A percentile compares a stretch with the other conserved stretches of the same genome.
These are phyloP conservation scores for Ctenoplectra terminalis DNA, from an alignment of 1,140 invertebrate genomes.

Conservation along the genomic window DNA sequence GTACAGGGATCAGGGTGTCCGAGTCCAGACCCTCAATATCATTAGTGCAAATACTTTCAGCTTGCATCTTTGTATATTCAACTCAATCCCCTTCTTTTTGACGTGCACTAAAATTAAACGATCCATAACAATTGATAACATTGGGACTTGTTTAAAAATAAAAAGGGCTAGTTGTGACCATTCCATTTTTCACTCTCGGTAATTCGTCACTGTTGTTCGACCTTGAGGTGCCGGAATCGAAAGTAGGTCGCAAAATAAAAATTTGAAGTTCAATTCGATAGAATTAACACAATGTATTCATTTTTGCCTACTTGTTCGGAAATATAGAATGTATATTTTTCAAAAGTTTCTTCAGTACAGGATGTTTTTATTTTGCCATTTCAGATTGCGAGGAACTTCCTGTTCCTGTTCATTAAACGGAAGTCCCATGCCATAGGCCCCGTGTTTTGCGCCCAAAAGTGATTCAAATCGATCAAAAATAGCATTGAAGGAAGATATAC, in stretches of 20 bases:
- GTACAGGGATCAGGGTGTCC: constrained; percentile 77
- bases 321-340: constrained; percentile 57
- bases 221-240: constrained; percentile 59
- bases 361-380: constrained; percentile 82
- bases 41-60: constrained; percentile 74
- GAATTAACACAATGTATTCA: constrained; percentile 7
- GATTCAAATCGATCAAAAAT: constrained; percentile 47
- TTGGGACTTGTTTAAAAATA: constrained; percentile 17
- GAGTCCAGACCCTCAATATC: constrained; percentile 76
- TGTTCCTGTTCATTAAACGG: constrained; percentile 83
- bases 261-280: constrained; percentile 29
- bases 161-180: constrained; percentile 23
- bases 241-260: constrained; percentile 65
- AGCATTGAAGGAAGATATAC: constrained; percentile 61
- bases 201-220: constrained; percentile 54
- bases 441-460: constrained; percentile 67
- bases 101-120: constrained; percentile 62
- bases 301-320: constrained; percentile 14
- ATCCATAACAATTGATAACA: constrained; percentile 49
- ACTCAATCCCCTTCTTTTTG: constrained; percentile 52
- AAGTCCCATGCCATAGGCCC: constrained; percentile 82
- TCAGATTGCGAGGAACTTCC: constrained; percentile 80
- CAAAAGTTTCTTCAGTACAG: constrained; percentile 76
- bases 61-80: constrained; percentile 75
- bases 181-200: constrained; percentile 44